Evolutionary conservation across 2,113 vertebrate genomes (phyloP).

Genomic region (Bujurquina vittata): DNA sequence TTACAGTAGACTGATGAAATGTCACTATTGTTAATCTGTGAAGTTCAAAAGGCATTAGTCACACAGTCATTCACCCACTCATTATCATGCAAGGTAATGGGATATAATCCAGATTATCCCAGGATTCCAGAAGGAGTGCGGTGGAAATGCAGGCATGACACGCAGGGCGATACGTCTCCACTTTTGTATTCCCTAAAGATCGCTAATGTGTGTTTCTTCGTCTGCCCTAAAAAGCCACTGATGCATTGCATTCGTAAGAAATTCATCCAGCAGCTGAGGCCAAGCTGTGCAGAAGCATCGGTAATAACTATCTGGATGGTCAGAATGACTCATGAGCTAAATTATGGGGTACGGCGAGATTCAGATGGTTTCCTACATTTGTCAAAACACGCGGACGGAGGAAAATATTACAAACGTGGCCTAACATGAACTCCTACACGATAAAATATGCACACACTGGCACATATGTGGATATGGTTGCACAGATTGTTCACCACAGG

Average conservation of each 20-base stretch:
- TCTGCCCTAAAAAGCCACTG: slow-evolving; percentile 28
- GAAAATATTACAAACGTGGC: not conserved
- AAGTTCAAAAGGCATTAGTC: not conserved
- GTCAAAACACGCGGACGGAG: not conserved
- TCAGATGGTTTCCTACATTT: slow-evolving; percentile 5
- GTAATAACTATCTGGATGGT: not conserved
- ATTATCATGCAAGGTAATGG: not conserved
- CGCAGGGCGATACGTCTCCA: not conserved
- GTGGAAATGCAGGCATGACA: not conserved
- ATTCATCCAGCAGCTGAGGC: slow-evolving; percentile 5
- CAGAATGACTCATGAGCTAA: slow-evolving; percentile 37
- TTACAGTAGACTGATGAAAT: fast-evolving
- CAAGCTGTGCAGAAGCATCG: not conserved
- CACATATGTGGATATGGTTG: not conserved
- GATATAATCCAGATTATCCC: not conserved
- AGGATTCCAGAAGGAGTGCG: not conserved
- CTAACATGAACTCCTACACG: not conserved
- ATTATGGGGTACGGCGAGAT: not conserved
- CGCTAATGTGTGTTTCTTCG: not conserved
- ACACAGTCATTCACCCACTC: not conserved
- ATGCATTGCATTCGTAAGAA: slow-evolving; percentile 5
- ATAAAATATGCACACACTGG: not conserved
- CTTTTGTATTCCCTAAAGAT: not conserved
- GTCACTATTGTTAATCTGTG: not conserved
- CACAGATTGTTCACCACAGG: not conserved